These are phyloP conservation scores for Oncopodura yosiiana DNA, from an alignment of 1,140 invertebrate species.

Conservation along the genomic window DNA sequence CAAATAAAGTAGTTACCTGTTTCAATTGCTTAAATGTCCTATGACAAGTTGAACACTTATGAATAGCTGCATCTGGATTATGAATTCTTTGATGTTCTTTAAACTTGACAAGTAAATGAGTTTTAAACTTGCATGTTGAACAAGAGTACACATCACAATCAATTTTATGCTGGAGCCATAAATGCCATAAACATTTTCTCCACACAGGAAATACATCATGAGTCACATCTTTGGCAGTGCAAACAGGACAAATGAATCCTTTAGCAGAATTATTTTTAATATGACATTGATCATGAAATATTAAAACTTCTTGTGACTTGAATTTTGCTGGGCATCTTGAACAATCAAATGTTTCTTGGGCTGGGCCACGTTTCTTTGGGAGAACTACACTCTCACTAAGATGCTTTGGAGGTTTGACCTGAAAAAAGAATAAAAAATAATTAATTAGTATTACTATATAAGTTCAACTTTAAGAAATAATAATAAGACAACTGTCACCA, in stretches of 20 bases:
- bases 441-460: not conserved
- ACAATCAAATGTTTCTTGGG: no score
- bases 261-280: conserved; percentile 13
- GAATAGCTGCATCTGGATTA: conserved; percentile 45
- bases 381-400: no score
- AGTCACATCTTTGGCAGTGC: conserved; percentile 39
- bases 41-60: conserved; percentile 50
- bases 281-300: conserved; percentile 41
- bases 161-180: conserved; percentile 60
- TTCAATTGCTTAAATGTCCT: conserved; percentile 54
- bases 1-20: conserved; percentile 48
- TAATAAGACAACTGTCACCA: no score
- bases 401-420: not conserved
- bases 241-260: conserved; percentile 36
- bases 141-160: conserved; percentile 57
- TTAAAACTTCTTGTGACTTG: conserved; percentile 35
- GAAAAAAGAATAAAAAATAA: not conserved
- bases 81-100: conserved; percentile 54
- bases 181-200: conserved; percentile 52
- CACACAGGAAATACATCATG: conserved; percentile 46
- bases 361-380: no score
- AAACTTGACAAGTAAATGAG: conserved; percentile 46
- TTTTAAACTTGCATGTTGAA: conserved; percentile 46
- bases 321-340: conserved; percentile 34
- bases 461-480: no score